Evolutionary conservation across 2,888 invertebrate genomes (phyloP).

Genomic region (Cryptophagus acutangulus): DNA sequence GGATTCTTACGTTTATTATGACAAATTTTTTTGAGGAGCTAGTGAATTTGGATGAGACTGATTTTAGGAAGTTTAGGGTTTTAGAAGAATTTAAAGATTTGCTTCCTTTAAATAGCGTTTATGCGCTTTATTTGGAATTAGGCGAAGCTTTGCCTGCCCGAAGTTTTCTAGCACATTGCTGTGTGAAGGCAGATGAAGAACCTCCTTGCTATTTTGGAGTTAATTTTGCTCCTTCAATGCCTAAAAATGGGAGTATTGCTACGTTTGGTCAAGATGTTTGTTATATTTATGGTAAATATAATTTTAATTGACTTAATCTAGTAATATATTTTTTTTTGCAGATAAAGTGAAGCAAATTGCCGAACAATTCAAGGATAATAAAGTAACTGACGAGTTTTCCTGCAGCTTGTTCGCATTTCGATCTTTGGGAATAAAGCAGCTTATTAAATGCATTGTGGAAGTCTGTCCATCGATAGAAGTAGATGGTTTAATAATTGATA

Average conservation of each 20-base stretch:
- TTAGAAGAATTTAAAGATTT: slow-evolving; percentile 32
- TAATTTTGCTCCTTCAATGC: too few species aligned
- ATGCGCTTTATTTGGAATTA: slow-evolving; percentile 32
- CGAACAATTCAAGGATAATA: too few species aligned
- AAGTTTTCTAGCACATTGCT: slow-evolving; percentile 30
- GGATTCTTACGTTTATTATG: slow-evolving; percentile 52
- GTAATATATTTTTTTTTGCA: too few species aligned
- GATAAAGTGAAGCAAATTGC: too few species aligned
- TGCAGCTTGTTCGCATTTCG: slow-evolving; percentile 36
- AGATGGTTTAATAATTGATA: slow-evolving; percentile 45
- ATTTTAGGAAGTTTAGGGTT: slow-evolving; percentile 10
- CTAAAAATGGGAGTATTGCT: too few species aligned
- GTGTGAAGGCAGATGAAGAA: slow-evolving; percentile 22
- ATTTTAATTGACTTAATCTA: too few species aligned
- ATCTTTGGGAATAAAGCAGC: slow-evolving; percentile 35
- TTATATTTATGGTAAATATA: too few species aligned
- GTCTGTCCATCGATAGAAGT: slow-evolving; percentile 51
- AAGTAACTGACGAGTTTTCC: slow-evolving; percentile 14
- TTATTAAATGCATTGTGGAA: slow-evolving; percentile 36
- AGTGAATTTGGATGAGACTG: slow-evolving; percentile 35
- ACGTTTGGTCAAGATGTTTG: too few species aligned
- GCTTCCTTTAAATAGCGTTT: slow-evolving; percentile 33
- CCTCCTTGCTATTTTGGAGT: slow-evolving; percentile 28
- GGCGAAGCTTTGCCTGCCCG: slow-evolving; percentile 36
- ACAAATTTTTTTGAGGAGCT: slow-evolving; percentile 50